Conservation (phyloP, 2,113 vertebrate species). For the Acanthisitta chloris region DNA sequence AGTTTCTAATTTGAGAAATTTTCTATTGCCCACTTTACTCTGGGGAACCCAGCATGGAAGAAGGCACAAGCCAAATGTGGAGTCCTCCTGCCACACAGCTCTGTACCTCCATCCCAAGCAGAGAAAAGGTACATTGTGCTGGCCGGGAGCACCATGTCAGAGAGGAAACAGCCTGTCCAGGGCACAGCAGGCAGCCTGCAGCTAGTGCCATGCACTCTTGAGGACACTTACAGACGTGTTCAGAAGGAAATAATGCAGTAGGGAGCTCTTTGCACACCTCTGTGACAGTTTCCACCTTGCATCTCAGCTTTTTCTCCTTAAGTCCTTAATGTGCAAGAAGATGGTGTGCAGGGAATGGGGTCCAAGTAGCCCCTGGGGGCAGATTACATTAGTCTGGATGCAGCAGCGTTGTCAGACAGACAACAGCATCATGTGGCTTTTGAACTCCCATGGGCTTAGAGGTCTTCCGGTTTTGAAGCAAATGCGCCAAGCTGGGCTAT, state of each 20-base stretch:
- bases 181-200: neutral
- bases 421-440: neutral
- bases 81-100: neutral
- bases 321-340: neutral
- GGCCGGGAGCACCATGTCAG: neutral
- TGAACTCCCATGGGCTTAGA: neutral
- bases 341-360: neutral
- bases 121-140: neutral
- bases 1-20: constrained; percentile 31
- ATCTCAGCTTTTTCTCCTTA: neutral
- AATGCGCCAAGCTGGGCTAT: neutral
- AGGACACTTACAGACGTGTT: neutral
- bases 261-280: neutral
- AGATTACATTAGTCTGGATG: neutral
- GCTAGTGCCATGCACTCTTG: neutral
- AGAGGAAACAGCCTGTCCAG: neutral
- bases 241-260: neutral
- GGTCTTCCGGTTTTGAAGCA: constrained; percentile 19
- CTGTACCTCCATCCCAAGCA: neutral
- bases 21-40: neutral
- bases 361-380: neutral
- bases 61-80: neutral
- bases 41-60: neutral
- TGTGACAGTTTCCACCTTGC: neutral
- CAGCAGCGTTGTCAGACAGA: accelerated